These are phyloP conservation scores for Argyra leucocephala DNA, from an alignment of 2,888 invertebrate species.

Conservation along the genomic window DNA sequence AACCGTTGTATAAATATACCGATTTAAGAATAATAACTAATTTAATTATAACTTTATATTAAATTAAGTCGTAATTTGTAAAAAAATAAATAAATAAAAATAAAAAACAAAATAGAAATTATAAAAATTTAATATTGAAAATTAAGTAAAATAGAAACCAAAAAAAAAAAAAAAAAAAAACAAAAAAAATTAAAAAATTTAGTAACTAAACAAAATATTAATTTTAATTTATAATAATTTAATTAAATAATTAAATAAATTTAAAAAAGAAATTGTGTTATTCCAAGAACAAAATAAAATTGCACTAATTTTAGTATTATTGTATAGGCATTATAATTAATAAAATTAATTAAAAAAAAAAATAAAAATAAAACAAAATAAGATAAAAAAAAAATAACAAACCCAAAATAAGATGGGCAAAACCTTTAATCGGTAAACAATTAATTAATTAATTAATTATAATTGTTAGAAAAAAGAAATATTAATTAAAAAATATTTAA, in stretches of 20 bases:
- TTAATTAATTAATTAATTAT: neutral
- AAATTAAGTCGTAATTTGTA: too few species aligned
- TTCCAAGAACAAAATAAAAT: neutral
- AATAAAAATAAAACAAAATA: neutral
- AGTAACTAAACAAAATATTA: neutral
- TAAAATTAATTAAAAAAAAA: neutral
- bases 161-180: neutral
- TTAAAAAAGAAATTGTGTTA: neutral
- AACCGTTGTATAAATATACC: neutral
- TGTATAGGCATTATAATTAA: conserved; percentile 1
- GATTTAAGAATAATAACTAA: too few species aligned
- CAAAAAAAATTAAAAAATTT: neutral
- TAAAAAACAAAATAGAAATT: neutral
- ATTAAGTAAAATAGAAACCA: neutral
- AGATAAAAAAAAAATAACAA: neutral
- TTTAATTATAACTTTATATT: too few species aligned
- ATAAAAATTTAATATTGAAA: neutral
- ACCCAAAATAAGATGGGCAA: neutral
- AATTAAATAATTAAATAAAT: neutral
- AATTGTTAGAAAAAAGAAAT: neutral
- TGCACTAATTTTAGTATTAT: neutral
- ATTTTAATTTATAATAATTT: neutral
- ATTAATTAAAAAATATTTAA: neutral
- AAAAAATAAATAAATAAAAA: neutral
- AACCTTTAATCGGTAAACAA: neutral